phyloP scores from a whole-genome alignment of 1,140 invertebrate species.

The Dreissena rostriformis region DNA sequence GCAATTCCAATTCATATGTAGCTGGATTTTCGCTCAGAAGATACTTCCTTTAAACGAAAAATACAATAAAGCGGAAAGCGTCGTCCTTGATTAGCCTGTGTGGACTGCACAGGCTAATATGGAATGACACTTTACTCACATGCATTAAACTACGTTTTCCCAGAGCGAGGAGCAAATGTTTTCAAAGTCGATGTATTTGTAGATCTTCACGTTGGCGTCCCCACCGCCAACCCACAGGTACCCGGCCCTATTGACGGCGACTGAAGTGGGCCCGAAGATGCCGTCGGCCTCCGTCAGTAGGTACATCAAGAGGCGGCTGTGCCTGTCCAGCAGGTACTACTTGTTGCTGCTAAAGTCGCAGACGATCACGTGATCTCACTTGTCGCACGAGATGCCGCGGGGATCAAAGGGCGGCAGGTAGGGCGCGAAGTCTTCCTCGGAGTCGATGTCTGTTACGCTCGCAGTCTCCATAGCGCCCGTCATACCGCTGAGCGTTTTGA shows the following conservation, averaged over 20 bases:
- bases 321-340: conserved; percentile 61
- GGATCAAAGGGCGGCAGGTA: conserved; percentile 52
- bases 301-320: conserved; percentile 63
- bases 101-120: not conserved
- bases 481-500: conserved; percentile 26
- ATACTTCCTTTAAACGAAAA: too few species aligned
- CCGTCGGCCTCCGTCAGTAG: conserved; percentile 64
- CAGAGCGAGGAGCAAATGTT: not conserved
- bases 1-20: too few species aligned
- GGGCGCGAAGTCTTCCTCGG: conserved; percentile 12
- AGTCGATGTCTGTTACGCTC: conserved; percentile 44
- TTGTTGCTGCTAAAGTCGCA: conserved; percentile 66
- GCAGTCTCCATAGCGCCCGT: conserved; percentile 24
- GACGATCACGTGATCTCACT: conserved; percentile 65
- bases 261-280: conserved; percentile 61
- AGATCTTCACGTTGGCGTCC: not conserved
- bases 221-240: conserved; percentile 57
- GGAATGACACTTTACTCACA: not conserved
- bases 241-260: conserved; percentile 54
- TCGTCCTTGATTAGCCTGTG: too few species aligned
- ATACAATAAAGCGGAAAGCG: too few species aligned
- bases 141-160: not conserved
- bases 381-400: conserved; percentile 63
- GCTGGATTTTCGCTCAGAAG: too few species aligned
- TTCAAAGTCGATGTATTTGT: not conserved